A percentile compares a stretch with the other conserved stretches of the same genome.
phyloP scores from a whole-genome alignment of 2,797 vertebrate genomes.

The Lindbergichthys nudifrons region DNA sequence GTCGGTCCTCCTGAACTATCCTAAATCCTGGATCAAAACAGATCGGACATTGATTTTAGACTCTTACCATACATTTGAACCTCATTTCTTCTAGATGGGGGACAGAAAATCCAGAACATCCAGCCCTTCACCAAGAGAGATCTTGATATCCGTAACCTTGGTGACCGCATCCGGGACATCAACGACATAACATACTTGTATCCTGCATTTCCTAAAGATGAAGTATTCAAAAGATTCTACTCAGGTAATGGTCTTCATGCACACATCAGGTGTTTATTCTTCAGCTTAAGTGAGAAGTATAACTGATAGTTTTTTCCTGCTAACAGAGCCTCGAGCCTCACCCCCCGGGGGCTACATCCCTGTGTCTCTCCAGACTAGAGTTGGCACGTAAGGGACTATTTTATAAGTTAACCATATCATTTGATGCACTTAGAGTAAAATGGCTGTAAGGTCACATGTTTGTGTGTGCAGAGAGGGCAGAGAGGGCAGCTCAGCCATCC shows the following conservation, averaged over 20 bases:
- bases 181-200: conserved; percentile 89
- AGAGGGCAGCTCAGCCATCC: conserved; percentile 43
- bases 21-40: not conserved
- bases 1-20: not conserved
- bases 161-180: conserved; percentile 93
- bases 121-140: conserved; percentile 95
- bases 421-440: not conserved
- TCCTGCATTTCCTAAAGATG: conserved; percentile 88
- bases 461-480: conserved; percentile 61
- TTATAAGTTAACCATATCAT: not conserved
- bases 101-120: conserved; percentile 93
- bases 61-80: not conserved
- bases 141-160: conserved; percentile 92
- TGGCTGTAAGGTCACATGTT: not conserved
- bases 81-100: conserved; percentile 75
- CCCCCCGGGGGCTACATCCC: conserved; percentile 66
- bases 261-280: not conserved
- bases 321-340: conserved; percentile 56
- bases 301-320: conserved; percentile 19
- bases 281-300: not conserved
- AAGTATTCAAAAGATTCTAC: conserved; percentile 91
- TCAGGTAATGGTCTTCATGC: conserved; percentile 83
- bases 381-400: conserved; percentile 71
- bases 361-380: conserved; percentile 73
- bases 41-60: not conserved